phyloP scores from a whole-genome alignment of 2,113 vertebrate species.

The Pholis gunnellus region DNA sequence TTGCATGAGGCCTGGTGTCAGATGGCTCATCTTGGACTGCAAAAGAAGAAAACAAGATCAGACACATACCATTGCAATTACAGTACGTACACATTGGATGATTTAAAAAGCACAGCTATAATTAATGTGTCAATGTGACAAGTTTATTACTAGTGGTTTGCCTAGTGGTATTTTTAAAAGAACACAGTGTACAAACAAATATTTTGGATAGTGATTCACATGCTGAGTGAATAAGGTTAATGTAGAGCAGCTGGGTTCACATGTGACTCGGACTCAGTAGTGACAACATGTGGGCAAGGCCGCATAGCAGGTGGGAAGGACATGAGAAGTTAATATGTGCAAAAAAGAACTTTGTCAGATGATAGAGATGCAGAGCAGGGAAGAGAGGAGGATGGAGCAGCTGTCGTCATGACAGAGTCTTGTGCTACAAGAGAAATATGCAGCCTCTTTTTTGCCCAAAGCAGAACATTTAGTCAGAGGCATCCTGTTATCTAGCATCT shows the following conservation, averaged over 20 bases:
- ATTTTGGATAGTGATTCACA: not conserved
- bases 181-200: not conserved
- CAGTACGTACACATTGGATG: not conserved
- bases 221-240: no score
- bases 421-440: slow-evolving; percentile 34
- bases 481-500: slow-evolving; percentile 74
- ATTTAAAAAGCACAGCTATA: not conserved
- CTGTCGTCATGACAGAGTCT: slow-evolving; percentile 40
- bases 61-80: not conserved
- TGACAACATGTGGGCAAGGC: slow-evolving; percentile 32
- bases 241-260: not conserved
- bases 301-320: slow-evolving; percentile 25
- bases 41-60: not conserved
- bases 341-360: slow-evolving; percentile 34
- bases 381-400: slow-evolving; percentile 42
- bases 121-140: not conserved
- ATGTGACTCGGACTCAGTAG: not conserved
- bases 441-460: slow-evolving; percentile 38
- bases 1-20: not conserved
- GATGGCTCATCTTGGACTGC: not conserved
- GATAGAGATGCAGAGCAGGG: slow-evolving; percentile 24
- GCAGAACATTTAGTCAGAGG: slow-evolving; percentile 67
- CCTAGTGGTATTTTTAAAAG: not conserved
- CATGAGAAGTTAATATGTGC: not conserved
- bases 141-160: not conserved